Evolutionary conservation across 2,888 invertebrate genomes (phyloP).

Genomic region (Stenodema calcarata): DNA sequence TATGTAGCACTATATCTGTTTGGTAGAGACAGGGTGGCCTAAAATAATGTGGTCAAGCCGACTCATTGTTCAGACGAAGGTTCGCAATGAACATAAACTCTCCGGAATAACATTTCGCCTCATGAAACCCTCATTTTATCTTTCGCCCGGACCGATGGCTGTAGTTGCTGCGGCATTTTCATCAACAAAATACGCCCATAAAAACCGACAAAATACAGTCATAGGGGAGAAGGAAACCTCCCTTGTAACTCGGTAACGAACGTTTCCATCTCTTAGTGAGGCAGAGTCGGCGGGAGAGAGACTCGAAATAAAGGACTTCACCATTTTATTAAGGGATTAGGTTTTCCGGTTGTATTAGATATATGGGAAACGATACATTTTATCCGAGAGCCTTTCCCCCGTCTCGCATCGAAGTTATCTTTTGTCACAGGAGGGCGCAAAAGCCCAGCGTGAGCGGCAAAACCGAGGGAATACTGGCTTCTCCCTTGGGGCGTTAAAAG

Average conservation of each 20-base stretch:
- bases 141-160: not conserved
- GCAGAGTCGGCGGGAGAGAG: not conserved
- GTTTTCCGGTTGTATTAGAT: not conserved
- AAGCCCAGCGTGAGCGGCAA: not conserved
- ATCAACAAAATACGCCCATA: not conserved
- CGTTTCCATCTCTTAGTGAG: not conserved
- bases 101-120: not conserved
- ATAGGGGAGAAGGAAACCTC: not conserved
- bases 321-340: conserved; percentile 19
- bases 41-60: not conserved
- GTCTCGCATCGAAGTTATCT: not conserved
- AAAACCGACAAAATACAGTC: not conserved
- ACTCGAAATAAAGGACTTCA: not conserved
- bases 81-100: not conserved
- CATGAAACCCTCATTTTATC: not conserved
- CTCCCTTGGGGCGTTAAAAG: not conserved
- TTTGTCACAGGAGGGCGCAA: not conserved
- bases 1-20: no score
- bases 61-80: not conserved
- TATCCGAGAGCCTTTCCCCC: not conserved
- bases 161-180: not conserved
- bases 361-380: not conserved
- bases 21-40: no score
- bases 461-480: not conserved
- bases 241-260: not conserved